phyloP scores from a whole-genome alignment of 2,888 invertebrate species.

The Diachrysia chrysitis region DNA sequence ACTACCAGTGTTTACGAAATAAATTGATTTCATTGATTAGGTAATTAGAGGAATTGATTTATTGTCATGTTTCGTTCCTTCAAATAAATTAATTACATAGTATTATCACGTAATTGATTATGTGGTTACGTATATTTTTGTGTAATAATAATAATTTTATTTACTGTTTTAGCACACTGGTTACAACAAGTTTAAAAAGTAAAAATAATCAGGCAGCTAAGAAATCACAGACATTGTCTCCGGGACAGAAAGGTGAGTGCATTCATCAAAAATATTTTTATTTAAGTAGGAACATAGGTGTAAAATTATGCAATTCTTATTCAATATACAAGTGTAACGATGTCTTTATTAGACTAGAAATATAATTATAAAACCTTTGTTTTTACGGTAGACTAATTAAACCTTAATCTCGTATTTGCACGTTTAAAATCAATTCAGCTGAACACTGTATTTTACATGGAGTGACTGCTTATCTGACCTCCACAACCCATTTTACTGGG shows the following conservation, averaged over 20 bases:
- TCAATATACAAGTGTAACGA: background rate
- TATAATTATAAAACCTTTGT: background rate
- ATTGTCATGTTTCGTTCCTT: too few relatives aligned
- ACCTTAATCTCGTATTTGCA: background rate
- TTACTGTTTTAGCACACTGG: slow-evolving; percentile 71
- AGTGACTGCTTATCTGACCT: too few relatives aligned
- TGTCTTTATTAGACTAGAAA: background rate
- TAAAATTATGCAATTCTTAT: too few relatives aligned
- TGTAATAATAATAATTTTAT: background rate
- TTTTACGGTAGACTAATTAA: background rate
- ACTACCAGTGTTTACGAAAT: too few relatives aligned
- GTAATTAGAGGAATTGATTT: too few relatives aligned
- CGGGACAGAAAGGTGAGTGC: slow-evolving; percentile 73
- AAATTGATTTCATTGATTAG: too few relatives aligned
- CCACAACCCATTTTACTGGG: too few relatives aligned
- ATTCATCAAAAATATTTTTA: background rate
- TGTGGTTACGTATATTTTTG: background rate
- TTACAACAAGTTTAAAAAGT: slow-evolving; percentile 65
- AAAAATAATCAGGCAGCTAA: slow-evolving; percentile 68
- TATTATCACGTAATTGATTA: too few relatives aligned
- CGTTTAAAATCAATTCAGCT: background rate
- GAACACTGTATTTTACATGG: too few relatives aligned
- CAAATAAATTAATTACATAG: too few relatives aligned
- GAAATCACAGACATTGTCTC: slow-evolving; percentile 76
- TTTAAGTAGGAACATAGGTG: background rate